Base-by-base conservation (phyloP, 2,113 vertebrate genomes). In the Sardina pilchardus region DNA sequence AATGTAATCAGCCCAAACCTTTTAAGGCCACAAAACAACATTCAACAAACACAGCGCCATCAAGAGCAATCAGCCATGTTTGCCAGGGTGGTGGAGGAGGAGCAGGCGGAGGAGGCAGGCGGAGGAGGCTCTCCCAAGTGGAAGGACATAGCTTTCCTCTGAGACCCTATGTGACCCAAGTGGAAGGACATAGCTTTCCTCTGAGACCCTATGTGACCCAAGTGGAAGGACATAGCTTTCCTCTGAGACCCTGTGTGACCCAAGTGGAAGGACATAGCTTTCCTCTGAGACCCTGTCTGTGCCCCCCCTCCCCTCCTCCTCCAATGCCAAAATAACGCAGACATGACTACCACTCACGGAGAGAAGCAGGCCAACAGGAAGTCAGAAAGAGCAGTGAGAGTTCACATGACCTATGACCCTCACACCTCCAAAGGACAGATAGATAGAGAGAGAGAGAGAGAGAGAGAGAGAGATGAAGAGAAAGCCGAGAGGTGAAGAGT, bases 311-410 rank as follows among this genome's bases (percentile, higher is more conserved):
- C 26, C 63, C 63, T 1, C n/a, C n/a, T 12, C 1, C 24, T 9
- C 26, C 5, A n/a, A 67, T 3, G 10, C 59, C 59, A 67, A 67
- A 67, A 67, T 30, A 67, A 67, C 24, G n/a, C 50, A 53, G 50
- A 12, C 50, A 53, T 19, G 48, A 12, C 48, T 50, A 44, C 81
- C 19, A 17, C 82, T 80, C 53, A 39, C 26, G 86, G 85, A 87
- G 81, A 48, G 81, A 89, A 87, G 82, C 48, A 83, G 86, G 88
- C 82, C 87, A 86, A 87, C 56, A 86, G 67, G 83, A 86, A 88
- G 84, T 85, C 48, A n/a, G 91, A 91, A 92, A 90, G 87, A 92
- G 89, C 90, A 89, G 89, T 83, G 90, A 86, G 89, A 59, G 44
- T 47, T 9, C 8, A 14, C 80, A n/a, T n/a, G n/a, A n/a, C n/a